phyloP scores from a whole-genome alignment of 2,113 vertebrate genomes.

The Coptodon rendalli region DNA sequence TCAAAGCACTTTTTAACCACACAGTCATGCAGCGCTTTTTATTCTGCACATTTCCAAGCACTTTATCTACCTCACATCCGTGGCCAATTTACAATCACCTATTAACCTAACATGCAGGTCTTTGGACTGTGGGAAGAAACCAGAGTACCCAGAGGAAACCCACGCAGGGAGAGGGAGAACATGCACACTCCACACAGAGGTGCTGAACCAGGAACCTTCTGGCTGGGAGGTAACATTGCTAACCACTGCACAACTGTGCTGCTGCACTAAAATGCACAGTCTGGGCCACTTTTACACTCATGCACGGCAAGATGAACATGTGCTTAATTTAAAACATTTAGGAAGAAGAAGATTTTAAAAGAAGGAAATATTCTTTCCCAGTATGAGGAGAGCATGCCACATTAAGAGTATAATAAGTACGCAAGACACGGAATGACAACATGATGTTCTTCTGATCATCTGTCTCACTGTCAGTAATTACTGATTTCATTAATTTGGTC shows the following conservation, averaged over 20 bases:
- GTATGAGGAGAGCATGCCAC: background rate
- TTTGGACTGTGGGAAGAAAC: background rate
- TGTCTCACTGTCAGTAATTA: background rate
- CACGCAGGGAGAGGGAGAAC: background rate
- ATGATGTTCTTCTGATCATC: background rate
- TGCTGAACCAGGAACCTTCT: background rate
- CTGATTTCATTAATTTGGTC: background rate
- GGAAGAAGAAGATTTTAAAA: background rate
- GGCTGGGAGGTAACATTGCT: background rate
- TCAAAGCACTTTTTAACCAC: background rate
- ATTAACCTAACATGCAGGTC: background rate
- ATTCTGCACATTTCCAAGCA: background rate
- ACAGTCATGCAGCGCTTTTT: background rate
- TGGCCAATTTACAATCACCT: background rate
- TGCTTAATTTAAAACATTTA: background rate
- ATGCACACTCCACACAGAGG: background rate
- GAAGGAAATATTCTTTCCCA: background rate
- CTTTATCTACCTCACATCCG: background rate
- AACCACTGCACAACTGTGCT: rapidly evolving
- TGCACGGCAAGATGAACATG: background rate
- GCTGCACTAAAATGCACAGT: background rate
- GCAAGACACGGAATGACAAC: background rate
- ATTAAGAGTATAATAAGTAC: background rate
- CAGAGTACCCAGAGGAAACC: background rate
- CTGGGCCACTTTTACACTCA: background rate